Percentiles rank a stretch among this genome's conserved stretches.
Conservation (phyloP, 2,113 vertebrate genomes). For the Odontesthes bonariensis region DNA sequence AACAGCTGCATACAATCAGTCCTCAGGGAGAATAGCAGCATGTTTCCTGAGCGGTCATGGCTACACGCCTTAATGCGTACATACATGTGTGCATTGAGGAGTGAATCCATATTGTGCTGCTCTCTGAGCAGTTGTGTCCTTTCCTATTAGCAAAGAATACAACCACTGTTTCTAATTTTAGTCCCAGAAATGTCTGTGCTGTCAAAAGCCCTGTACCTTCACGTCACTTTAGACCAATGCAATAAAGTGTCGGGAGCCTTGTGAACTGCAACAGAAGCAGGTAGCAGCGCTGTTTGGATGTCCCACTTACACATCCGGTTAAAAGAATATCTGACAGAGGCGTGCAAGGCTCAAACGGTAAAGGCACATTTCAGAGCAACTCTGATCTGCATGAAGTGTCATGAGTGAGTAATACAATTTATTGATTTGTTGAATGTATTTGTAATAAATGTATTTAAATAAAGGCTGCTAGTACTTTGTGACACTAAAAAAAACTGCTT, state of each 20-base stretch:
- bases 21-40: constrained; percentile 19
- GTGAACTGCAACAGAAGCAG: background rate
- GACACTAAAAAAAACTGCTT: too few species aligned
- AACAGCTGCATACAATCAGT: constrained; percentile 48
- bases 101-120: constrained; percentile 30
- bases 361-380: background rate
- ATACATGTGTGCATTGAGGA: constrained; percentile 38
- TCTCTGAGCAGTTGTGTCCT: constrained; percentile 35
- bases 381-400: background rate
- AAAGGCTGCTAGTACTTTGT: background rate
- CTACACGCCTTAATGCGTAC: constrained; percentile 22
- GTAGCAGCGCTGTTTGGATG: background rate
- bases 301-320: constrained; percentile 7
- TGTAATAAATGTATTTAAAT: too few species aligned
- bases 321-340: background rate
- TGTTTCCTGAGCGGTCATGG: constrained; percentile 15
- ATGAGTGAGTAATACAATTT: background rate
- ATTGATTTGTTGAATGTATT: background rate
- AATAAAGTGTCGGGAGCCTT: background rate
- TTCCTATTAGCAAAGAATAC: constrained; percentile 35
- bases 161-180: constrained; percentile 51
- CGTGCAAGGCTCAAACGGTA: background rate
- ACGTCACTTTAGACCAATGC: constrained; percentile 11
- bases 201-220: constrained; percentile 46
- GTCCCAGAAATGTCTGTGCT: constrained; percentile 23